Base-by-base conservation (phyloP, 23 tunicate species). In the Oikopleura albicans region DNA sequence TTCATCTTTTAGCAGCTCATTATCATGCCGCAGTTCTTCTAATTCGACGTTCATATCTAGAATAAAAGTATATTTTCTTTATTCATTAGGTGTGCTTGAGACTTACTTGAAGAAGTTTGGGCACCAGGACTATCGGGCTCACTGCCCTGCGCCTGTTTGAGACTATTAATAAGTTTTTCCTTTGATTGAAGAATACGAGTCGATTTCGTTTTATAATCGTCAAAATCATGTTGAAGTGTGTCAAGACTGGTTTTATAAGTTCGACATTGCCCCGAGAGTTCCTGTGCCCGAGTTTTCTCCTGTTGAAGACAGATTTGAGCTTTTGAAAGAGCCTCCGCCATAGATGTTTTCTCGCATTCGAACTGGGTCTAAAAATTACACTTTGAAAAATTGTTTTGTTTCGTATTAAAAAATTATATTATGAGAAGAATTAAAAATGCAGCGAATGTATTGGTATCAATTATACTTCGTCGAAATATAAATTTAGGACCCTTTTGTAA, bases 221-320 rank as follows among this genome's bases (percentile, higher is more conserved):
- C 79, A 71, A 71, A 71, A 22, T 71, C 79, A 4, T 12, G 34
- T 71, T 71, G 79, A 2, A 71, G 28, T 29, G 34, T 2, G 27
- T 71, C 79, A 16, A 31, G 2, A 37, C 79, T 29, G 35, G 33
- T 71, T 71, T 71, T 71, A 29, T 12, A 71, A 4, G 79, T 71
- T 71, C 79, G 28, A 16, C 34, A 16, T 29, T 71, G 79, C 4
- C 34, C 2, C 4, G 4, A 2, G 4, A 29, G 4, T 29, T 71
- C 79, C 79, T 16, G 35, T 22, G 34, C 2, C 31, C 35, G 27
- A 71, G 79, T 71, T 71, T 29, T 16, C 31, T 71, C 79, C 31
- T 71, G 79, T 29, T 71, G 79, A 37, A 71, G 79, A 29, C 27
- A 29, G 31, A 71, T 71, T 71, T 71, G 79, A 71, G 79, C 79